Evolutionary conservation across 2,113 vertebrate genomes (phyloP).

Genomic region (Todiramphus chloris): DNA sequence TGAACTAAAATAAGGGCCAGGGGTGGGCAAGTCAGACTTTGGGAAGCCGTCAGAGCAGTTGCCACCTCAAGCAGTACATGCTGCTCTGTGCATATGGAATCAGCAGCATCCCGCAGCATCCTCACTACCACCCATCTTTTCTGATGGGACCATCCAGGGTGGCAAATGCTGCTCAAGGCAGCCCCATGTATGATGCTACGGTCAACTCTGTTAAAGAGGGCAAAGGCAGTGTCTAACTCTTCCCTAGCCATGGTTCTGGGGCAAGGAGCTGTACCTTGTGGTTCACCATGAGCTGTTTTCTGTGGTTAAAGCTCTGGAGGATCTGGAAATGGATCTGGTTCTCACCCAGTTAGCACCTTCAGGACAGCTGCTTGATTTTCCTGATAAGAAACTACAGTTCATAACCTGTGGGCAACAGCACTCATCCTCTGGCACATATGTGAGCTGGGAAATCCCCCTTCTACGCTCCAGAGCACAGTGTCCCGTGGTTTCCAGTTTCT

Average conservation of each 20-base stretch:
- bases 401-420: neutral
- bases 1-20: neutral
- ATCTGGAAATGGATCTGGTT: neutral
- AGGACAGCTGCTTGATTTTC: neutral
- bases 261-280: rapidly evolving
- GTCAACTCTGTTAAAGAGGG: neutral
- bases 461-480: neutral
- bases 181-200: neutral
- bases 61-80: neutral
- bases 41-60: neutral
- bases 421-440: neutral
- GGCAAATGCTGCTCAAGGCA: neutral
- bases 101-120: neutral
- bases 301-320: neutral
- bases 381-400: neutral
- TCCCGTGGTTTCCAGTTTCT: neutral
- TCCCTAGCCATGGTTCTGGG: neutral
- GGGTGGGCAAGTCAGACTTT: neutral
- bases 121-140: rapidly evolving
- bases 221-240: neutral
- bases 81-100: neutral
- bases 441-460: neutral
- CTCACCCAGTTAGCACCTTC: neutral
- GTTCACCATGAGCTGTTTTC: neutral
- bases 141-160: neutral